These are phyloP conservation scores for Thermophis baileyi DNA, from an alignment of 2,113 vertebrate genomes.

Conservation along the genomic window DNA sequence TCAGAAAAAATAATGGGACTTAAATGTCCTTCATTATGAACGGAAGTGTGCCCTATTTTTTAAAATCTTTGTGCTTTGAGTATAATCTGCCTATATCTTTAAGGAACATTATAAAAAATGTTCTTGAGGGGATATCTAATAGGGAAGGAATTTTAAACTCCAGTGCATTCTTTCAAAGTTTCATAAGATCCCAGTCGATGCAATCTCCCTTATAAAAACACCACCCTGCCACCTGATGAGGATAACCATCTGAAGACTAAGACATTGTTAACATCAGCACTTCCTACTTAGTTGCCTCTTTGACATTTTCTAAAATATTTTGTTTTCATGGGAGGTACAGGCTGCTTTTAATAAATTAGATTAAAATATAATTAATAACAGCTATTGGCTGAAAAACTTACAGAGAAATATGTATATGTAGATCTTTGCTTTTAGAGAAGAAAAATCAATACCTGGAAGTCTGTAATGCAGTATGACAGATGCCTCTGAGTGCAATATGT, in stretches of 20 bases:
- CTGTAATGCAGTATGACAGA: conserved; percentile 8
- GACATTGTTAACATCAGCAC: conserved; percentile 38
- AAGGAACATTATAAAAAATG: conserved; percentile 50
- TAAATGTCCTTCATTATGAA: background rate
- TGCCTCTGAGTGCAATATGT: conserved; percentile 33
- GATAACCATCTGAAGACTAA: conserved; percentile 47
- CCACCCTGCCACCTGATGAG: conserved; percentile 33
- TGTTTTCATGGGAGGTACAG: conserved; percentile 28
- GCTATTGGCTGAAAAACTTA: conserved; percentile 47
- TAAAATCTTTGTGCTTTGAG: background rate
- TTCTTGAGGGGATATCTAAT: conserved; percentile 14
- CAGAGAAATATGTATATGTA: conserved; percentile 23
- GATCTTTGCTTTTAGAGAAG: conserved; percentile 28
- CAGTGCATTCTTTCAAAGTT: conserved; percentile 26
- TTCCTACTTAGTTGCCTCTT: conserved; percentile 23
- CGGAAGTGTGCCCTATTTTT: conserved; percentile 20
- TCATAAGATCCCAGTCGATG: conserved; percentile 10
- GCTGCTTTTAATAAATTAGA: conserved; percentile 52
- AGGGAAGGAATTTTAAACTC: conserved; percentile 39
- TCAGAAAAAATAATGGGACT: background rate
- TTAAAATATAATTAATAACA: conserved; percentile 47
- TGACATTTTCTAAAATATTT: conserved; percentile 32
- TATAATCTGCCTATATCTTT: conserved; percentile 49
- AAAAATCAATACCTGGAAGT: conserved; percentile 28
- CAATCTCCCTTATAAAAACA: conserved; percentile 49